Conservation (phyloP, 2,797 vertebrate species). For the Prionace glauca region DNA sequence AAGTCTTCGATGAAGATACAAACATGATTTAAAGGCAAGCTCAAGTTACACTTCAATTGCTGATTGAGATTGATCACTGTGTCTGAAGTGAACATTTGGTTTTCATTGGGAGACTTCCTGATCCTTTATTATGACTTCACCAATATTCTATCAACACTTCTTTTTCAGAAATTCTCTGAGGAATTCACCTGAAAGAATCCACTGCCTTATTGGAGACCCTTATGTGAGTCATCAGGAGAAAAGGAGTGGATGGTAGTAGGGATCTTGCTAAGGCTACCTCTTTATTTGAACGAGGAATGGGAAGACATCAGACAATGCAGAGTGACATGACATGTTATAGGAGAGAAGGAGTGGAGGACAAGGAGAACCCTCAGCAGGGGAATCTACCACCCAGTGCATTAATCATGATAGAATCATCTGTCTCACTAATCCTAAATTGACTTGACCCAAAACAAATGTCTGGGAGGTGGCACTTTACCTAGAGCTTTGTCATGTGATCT, state of each 20-base stretch:
- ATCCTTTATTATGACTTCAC: not conserved
- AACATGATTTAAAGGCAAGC: not conserved
- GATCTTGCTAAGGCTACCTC: not conserved
- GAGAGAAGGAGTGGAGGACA: not conserved
- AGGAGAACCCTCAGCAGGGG: not conserved
- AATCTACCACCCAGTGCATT: not conserved
- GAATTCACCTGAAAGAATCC: not conserved
- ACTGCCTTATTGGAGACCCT: not conserved
- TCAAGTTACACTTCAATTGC: not conserved
- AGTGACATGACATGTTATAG: not conserved
- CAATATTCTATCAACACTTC: not conserved
- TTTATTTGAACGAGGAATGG: not conserved
- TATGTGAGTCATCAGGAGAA: not conserved
- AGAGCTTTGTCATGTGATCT: not conserved
- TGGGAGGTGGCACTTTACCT: not conserved
- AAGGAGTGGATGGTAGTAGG: not conserved
- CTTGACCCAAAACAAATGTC: not conserved
- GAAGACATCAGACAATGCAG: not conserved
- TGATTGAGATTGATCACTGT: not conserved
- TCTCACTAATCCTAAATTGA: not conserved
- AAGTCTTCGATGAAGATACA: not conserved
- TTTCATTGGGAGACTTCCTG: not conserved
- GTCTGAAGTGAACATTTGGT: not conserved
- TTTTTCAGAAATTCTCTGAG: not conserved
- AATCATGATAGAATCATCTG: too few species aligned